Conservation (phyloP, 37 sponge, comb jelly and placozoan species). For the Amphimedon queenslandica region DNA sequence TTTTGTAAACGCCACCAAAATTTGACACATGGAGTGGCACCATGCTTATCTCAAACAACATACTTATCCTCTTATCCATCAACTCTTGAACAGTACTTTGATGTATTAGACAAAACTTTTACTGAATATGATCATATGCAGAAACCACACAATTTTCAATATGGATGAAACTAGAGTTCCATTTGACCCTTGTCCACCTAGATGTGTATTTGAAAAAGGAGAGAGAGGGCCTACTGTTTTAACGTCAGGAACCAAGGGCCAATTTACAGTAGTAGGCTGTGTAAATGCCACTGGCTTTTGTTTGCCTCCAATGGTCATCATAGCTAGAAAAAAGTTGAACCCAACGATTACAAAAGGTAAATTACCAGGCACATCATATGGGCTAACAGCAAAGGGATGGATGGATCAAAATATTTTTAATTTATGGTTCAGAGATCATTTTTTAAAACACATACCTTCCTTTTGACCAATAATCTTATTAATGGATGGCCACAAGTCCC, state of each 20-base stretch:
- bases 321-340: constrained; percentile 12
- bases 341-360: too few species aligned
- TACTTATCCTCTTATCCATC: too few species aligned
- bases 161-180: constrained; percentile 55
- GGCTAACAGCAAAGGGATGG: constrained; percentile 39
- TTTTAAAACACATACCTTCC: too few species aligned
- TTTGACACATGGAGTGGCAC: too few species aligned
- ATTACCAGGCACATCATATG: constrained; percentile 39
- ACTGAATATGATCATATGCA: constrained; percentile 26
- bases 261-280: constrained; percentile 40
- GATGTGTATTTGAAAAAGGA: constrained; percentile 11
- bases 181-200: constrained; percentile 20
- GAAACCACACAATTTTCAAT: constrained; percentile 46
- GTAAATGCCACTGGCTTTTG: constrained; percentile 32
- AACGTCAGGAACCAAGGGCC: constrained; percentile 11
- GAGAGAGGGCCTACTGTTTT: constrained; percentile 13
- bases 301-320: constrained; percentile 35
- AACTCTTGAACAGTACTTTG: too few species aligned
- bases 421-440: too few species aligned
- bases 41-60: too few species aligned
- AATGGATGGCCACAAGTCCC: too few species aligned
- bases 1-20: too few species aligned
- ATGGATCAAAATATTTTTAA: too few species aligned
- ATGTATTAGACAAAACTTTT: constrained; percentile 31
- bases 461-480: too few species aligned